A percentile compares a stretch with the other conserved stretches of the same genome.
phyloP scores from a whole-genome alignment of 1,140 invertebrate species.

The Berghia stephanieae region DNA sequence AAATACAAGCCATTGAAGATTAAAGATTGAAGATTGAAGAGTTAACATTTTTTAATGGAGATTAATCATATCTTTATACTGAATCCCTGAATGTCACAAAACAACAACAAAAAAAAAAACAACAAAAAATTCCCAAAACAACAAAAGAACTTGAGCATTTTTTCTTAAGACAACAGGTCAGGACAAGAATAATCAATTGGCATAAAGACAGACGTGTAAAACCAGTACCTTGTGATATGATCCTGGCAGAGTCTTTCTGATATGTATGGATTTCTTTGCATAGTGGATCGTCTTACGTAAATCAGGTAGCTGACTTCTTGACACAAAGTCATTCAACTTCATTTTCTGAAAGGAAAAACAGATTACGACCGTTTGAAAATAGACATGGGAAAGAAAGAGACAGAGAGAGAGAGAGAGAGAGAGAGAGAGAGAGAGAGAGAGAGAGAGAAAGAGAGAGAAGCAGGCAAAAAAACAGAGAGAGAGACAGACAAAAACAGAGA shows the following conservation, averaged over 20 bases:
- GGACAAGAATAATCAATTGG: neutral
- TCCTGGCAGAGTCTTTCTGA: conserved; percentile 59
- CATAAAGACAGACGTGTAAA: neutral
- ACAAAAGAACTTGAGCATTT: neutral
- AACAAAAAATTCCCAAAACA: neutral
- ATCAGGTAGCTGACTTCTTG: conserved; percentile 63
- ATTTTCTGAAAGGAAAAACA: conserved; percentile 56
- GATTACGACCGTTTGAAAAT: neutral
- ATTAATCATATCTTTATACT: neutral
- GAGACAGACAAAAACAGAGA: no score
- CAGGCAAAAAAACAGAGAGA: no score
- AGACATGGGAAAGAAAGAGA: no score
- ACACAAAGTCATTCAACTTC: conserved; percentile 66
- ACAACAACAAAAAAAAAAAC: neutral
- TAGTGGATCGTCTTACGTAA: conserved; percentile 63
- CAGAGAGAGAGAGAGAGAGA: neutral
- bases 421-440: neutral
- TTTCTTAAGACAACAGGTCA: neutral
- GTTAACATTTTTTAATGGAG: no score
- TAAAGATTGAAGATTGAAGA: no score
- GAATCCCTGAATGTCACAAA: neutral
- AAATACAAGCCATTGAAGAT: no score
- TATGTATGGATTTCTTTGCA: conserved; percentile 61
- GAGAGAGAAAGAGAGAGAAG: no score
- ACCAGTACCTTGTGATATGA: conserved; percentile 57